These are phyloP conservation scores for Ageneiosus marmoratus DNA, from an alignment of 2,113 vertebrate species.

Conservation along the genomic window DNA sequence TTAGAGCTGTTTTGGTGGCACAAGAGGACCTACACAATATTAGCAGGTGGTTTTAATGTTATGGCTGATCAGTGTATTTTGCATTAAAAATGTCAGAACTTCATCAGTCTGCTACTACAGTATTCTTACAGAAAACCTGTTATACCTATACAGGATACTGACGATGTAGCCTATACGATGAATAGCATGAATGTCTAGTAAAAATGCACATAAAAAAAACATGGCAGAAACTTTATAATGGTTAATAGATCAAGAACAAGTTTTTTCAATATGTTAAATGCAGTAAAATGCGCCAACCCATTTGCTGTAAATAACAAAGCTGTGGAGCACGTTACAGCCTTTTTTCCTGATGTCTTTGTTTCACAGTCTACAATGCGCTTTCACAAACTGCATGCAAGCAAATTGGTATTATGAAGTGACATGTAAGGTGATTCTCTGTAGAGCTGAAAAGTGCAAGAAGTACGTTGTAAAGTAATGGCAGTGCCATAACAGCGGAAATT, in stretches of 20 bases:
- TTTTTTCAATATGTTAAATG: neutral
- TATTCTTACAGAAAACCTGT: neutral
- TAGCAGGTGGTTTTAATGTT: too few species aligned
- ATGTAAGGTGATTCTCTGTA: neutral
- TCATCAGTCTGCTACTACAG: too few species aligned
- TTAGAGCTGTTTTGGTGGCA: too few species aligned
- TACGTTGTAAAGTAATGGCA: neutral
- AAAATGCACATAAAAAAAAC: neutral
- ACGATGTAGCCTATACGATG: neutral
- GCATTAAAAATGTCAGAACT: too few species aligned
- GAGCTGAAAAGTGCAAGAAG: neutral
- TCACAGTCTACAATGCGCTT: neutral
- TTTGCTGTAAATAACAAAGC: slow-evolving; percentile 16
- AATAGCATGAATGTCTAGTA: neutral
- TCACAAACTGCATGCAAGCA: neutral
- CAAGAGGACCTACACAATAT: too few species aligned
- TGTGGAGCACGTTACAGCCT: neutral
- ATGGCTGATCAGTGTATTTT: too few species aligned
- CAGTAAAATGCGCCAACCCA: neutral
- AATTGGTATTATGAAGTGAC: slow-evolving; percentile 7
- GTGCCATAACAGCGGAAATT: slow-evolving; percentile 8
- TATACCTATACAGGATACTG: neutral
- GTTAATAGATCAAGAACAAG: neutral
- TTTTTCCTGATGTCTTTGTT: neutral
- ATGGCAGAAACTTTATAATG: neutral